Conservation (phyloP, 2,888 invertebrate genomes). For the Spodoptera exigua region DNA sequence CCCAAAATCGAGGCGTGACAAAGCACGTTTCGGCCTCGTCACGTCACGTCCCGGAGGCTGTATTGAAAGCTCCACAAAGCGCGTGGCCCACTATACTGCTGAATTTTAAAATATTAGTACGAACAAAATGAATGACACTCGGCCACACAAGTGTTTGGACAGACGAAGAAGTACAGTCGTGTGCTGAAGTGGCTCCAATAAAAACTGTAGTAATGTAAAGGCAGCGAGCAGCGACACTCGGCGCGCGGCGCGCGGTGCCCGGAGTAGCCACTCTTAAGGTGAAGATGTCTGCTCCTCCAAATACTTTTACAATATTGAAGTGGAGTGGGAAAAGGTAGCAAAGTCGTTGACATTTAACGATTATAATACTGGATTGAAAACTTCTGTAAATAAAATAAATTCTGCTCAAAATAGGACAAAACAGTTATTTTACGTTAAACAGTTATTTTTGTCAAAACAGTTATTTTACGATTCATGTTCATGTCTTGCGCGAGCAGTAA, state of each 20-base stretch:
- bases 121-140: slow-evolving; percentile 24
- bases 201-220: slow-evolving; percentile 33
- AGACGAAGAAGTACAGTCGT: slow-evolving; percentile 21
- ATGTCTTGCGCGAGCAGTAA: too few species aligned
- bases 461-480: too few species aligned
- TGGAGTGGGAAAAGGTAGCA: too few species aligned
- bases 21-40: background rate
- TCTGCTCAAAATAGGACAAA: too few species aligned
- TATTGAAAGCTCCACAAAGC: slow-evolving; percentile 22
- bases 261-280: slow-evolving; percentile 16
- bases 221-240: slow-evolving; percentile 20
- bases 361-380: too few species aligned
- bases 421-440: too few species aligned
- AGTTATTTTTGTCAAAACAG: too few species aligned
- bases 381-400: too few species aligned
- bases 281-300: background rate
- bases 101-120: slow-evolving; percentile 27
- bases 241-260: too few species aligned
- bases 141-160: slow-evolving; percentile 26
- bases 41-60: slow-evolving; percentile 21
- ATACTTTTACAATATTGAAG: background rate
- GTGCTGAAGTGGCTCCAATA: slow-evolving; percentile 18
- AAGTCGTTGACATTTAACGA: too few species aligned
- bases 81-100: background rate
- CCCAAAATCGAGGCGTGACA: slow-evolving; percentile 1